phyloP scores from a whole-genome alignment of 2,113 vertebrate species.

The Peucedramus taeniatus region DNA sequence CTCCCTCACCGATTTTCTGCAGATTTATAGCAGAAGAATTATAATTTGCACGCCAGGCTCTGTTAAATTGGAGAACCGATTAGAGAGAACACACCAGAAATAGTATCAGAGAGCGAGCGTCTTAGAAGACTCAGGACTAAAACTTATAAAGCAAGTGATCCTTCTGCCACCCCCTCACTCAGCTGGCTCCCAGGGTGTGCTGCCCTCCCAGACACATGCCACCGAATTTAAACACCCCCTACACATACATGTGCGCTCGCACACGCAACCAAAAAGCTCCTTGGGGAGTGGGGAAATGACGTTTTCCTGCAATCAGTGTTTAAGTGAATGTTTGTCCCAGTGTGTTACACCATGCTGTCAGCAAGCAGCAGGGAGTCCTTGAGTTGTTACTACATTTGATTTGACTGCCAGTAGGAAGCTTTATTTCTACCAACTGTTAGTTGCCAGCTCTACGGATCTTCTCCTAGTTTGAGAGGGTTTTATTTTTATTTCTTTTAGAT shows the following conservation, averaged over 20 bases:
- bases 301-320: constrained; percentile 80
- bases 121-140: background rate
- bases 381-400: constrained; percentile 87
- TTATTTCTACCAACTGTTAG: constrained; percentile 79
- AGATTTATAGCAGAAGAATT: background rate
- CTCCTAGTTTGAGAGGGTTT: constrained; percentile 25
- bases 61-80: background rate
- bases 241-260: rapidly evolving
- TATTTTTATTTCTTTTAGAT: background rate
- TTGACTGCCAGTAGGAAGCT: constrained; percentile 83
- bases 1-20: background rate
- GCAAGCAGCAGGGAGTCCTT: constrained; percentile 74
- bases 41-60: background rate
- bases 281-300: constrained; percentile 65
- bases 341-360: constrained; percentile 78
- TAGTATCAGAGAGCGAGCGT: background rate
- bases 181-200: background rate
- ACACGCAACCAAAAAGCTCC: background rate
- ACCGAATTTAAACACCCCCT: background rate
- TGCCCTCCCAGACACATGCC: background rate
- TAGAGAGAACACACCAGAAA: background rate
- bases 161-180: background rate
- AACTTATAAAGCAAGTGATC: constrained; percentile 23
- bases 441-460: constrained; percentile 61
- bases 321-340: constrained; percentile 86